Evolutionary conservation across 2,113 vertebrate genomes (phyloP).

Genomic region (Gymnarchus niloticus): DNA sequence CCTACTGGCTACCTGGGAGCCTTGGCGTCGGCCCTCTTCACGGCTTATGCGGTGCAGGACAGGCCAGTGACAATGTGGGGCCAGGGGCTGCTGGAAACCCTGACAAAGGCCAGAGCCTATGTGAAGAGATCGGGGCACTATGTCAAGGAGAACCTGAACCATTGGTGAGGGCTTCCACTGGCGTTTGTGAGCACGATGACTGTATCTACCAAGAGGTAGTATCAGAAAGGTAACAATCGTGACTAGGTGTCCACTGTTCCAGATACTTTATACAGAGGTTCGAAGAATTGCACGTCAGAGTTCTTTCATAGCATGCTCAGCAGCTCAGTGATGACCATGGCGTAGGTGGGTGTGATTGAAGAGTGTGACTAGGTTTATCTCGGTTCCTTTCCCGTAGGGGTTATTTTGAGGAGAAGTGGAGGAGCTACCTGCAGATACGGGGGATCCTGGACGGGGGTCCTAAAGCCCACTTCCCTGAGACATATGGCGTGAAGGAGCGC

Average conservation of each 20-base stretch:
- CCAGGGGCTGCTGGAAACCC: conserved; percentile 58
- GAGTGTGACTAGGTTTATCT: too few relatives aligned
- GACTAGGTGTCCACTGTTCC: too few relatives aligned
- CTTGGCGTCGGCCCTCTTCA: conserved; percentile 67
- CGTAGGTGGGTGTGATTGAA: too few relatives aligned
- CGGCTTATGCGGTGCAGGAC: conserved; percentile 54
- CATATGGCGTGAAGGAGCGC: conserved; percentile 59
- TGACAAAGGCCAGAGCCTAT: conserved; percentile 59
- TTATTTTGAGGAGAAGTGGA: conserved; percentile 68
- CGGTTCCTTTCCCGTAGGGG: conserved; percentile 46
- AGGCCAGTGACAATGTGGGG: conserved; percentile 63
- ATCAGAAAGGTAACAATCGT: too few relatives aligned
- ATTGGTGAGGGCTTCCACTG: too few relatives aligned
- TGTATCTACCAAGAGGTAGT: too few relatives aligned
- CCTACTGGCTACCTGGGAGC: conserved; percentile 74
- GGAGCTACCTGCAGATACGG: conserved; percentile 59
- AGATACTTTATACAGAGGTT: too few relatives aligned
- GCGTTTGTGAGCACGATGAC: too few relatives aligned
- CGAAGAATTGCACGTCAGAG: too few relatives aligned
- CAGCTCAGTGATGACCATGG: too few relatives aligned
- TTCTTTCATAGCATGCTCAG: too few relatives aligned
- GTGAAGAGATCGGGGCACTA: conserved; percentile 46
- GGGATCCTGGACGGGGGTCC: conserved; percentile 62
- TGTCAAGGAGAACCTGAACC: conserved; percentile 61
- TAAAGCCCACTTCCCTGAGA: conserved; percentile 52